Percentiles rank a stretch among this genome's conserved stretches.
These are phyloP conservation scores for Spinus pinus DNA, from an alignment of 2,797 vertebrate genomes.

Conservation along the genomic window DNA sequence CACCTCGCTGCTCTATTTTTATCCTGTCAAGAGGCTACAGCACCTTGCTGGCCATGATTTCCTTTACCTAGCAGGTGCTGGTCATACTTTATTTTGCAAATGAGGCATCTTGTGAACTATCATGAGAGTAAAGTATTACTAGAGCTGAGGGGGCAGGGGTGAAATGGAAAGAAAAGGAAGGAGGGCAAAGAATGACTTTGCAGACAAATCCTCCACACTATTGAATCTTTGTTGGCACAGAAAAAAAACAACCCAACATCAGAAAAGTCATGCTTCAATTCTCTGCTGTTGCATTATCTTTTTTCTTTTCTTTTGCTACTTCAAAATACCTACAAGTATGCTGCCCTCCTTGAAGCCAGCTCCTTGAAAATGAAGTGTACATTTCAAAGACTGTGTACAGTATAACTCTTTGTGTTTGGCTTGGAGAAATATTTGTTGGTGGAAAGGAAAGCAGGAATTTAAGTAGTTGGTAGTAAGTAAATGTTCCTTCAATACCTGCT, in stretches of 20 bases:
- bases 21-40: not conserved
- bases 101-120: not conserved
- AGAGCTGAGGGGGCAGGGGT: not conserved
- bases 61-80: not conserved
- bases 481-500: not conserved
- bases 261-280: conserved; percentile 49
- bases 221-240: conserved; percentile 23
- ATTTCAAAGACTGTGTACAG: conserved; percentile 22
- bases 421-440: conserved; percentile 24
- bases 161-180: not conserved
- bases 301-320: conserved; percentile 16
- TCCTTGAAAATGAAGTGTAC: conserved; percentile 31
- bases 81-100: conserved; percentile 11
- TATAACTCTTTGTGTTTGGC: conserved; percentile 7
- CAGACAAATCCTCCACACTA: conserved; percentile 9
- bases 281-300: not conserved
- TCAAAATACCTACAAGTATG: conserved; percentile 22
- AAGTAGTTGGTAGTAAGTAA: not conserved
- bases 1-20: not conserved
- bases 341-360: not conserved
- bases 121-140: not conserved
- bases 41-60: not conserved
- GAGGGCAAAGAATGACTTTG: not conserved
- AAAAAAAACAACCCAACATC: not conserved
- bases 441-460: not conserved